Percentiles rank a stretch among this genome's conserved stretches.
These are phyloP conservation scores for Pseudococcus viburni DNA, from an alignment of 2,888 invertebrate genomes.

Conservation along the genomic window DNA sequence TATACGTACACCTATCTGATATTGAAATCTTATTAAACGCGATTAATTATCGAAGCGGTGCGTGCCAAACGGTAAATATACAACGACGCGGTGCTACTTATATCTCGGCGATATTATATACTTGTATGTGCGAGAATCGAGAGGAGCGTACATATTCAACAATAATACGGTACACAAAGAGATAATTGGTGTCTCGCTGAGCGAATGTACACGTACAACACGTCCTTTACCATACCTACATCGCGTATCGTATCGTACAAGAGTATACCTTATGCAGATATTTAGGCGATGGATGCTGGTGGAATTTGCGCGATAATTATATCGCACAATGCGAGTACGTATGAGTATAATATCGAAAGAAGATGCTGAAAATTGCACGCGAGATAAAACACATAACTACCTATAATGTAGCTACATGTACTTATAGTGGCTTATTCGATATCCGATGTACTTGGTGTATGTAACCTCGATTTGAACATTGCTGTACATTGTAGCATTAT, in stretches of 20 bases:
- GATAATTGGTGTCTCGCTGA: slow-evolving; percentile 24
- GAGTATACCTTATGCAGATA: too few species aligned
- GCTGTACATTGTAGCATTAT: not conserved
- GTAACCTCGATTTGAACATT: not conserved
- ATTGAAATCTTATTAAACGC: not conserved
- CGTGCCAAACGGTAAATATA: slow-evolving; percentile 16
- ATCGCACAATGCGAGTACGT: not conserved
- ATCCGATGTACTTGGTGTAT: not conserved
- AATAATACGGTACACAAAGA: not conserved
- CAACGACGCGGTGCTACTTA: not conserved
- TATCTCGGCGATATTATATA: not conserved
- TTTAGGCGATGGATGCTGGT: not conserved
- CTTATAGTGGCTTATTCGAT: not conserved
- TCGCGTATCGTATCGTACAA: not conserved
- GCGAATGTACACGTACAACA: not conserved
- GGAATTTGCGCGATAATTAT: slow-evolving; percentile 12
- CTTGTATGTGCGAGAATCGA: not conserved
- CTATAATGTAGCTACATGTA: not conserved
- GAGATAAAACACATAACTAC: not conserved
- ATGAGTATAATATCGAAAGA: not conserved
- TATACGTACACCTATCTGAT: not conserved
- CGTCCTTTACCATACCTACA: not conserved
- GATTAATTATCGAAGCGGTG: slow-evolving; percentile 23
- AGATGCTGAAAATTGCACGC: not conserved
- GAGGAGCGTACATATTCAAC: not conserved